Evolutionary conservation across 2,888 invertebrate species (phyloP).

Genomic region (Dioctria rufipes): DNA sequence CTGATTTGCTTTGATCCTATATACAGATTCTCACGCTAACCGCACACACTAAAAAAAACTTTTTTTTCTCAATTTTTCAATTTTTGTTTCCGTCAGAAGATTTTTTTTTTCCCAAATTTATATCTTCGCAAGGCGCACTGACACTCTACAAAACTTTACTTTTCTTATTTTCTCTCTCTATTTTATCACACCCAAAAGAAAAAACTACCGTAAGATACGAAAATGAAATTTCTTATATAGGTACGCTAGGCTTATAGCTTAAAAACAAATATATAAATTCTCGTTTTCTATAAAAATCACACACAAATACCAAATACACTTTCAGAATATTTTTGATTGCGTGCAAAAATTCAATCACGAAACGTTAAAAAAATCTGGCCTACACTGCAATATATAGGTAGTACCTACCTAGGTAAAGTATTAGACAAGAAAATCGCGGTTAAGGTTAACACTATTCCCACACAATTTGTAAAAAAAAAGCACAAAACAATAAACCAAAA

Average conservation of each 20-base stretch:
- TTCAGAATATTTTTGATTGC: constrained; percentile 15
- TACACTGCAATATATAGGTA: constrained; percentile 8
- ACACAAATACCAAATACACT: constrained; percentile 31
- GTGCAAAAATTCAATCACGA: constrained; percentile 45
- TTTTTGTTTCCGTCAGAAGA: background rate
- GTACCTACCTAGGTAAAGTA: too few relatives aligned
- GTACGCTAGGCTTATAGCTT: background rate
- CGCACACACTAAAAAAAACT: background rate
- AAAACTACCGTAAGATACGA: background rate
- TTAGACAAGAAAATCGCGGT: constrained; percentile 3
- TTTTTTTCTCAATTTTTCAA: background rate
- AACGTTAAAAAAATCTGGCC: constrained; percentile 7
- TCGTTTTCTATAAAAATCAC: background rate
- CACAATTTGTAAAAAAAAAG: too few relatives aligned
- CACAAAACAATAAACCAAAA: too few relatives aligned
- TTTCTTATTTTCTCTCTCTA: background rate
- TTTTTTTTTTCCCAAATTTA: too few relatives aligned
- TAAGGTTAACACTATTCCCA: background rate
- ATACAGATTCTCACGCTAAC: background rate
- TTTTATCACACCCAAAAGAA: background rate
- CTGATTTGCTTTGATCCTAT: constrained; percentile 6
- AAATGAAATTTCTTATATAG: background rate
- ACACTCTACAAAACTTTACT: constrained; percentile 12
- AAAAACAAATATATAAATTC: background rate
- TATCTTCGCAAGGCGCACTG: constrained; percentile 28